These are phyloP conservation scores for Capreolus pygargus DNA, from an alignment of 2,113 vertebrate genomes.

Conservation along the genomic window DNA sequence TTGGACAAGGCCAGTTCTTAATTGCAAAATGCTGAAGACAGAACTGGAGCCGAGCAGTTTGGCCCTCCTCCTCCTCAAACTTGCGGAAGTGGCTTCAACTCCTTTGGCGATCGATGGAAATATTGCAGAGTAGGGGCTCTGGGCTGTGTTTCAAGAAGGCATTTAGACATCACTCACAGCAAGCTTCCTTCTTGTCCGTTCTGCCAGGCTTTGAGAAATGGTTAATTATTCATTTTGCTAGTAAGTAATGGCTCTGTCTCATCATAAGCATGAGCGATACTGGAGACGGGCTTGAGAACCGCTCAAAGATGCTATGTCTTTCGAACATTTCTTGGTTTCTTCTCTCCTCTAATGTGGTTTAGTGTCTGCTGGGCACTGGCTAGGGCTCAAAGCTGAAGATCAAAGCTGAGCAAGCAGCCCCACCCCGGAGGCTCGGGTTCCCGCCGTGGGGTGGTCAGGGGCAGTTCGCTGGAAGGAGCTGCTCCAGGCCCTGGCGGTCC, in stretches of 20 bases:
- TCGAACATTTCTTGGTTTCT: not conserved
- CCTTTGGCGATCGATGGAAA: slow-evolving; percentile 15
- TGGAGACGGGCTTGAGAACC: not conserved
- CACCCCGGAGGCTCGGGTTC: fast-evolving
- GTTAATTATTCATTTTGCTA: slow-evolving; percentile 63
- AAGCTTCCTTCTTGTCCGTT: not conserved
- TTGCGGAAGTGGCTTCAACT: slow-evolving; percentile 33
- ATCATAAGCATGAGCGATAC: not conserved
- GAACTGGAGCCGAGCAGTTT: not conserved
- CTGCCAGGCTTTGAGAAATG: slow-evolving; percentile 31
- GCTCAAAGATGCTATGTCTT: fast-evolving
- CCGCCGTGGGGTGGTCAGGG: fast-evolving
- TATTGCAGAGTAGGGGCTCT: not conserved
- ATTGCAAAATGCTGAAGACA: not conserved
- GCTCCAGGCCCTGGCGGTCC: not conserved
- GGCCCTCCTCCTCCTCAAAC: not conserved
- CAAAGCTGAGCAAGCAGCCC: fast-evolving
- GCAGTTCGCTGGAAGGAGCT: not conserved
- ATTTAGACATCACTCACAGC: not conserved
- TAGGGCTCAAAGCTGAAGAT: not conserved
- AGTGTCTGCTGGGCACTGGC: not conserved
- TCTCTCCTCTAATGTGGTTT: not conserved
- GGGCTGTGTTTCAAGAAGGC: not conserved
- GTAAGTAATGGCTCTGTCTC: slow-evolving; percentile 37
- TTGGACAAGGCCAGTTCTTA: not conserved